A percentile compares a stretch with the other conserved stretches of the same genome.
These are phyloP conservation scores for Diachasma alloeum DNA, from an alignment of 1,140 invertebrate genomes.

Conservation along the genomic window DNA sequence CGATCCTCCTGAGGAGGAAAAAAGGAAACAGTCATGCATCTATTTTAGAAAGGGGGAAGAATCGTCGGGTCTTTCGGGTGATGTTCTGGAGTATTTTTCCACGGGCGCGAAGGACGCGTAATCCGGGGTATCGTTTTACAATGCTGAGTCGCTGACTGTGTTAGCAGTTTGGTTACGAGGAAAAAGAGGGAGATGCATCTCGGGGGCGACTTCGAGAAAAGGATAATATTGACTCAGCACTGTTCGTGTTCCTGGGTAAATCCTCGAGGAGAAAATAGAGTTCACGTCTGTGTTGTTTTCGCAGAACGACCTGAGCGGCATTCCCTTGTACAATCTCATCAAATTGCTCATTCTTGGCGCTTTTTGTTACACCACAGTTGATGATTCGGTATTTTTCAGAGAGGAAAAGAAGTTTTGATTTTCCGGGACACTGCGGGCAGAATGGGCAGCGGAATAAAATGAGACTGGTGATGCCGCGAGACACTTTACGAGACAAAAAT, in stretches of 20 bases:
- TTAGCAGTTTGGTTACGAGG: conserved; percentile 36
- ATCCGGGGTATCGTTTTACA: conserved; percentile 51
- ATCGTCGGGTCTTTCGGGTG: conserved; percentile 8
- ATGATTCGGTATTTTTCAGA: no score
- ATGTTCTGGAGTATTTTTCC: conserved; percentile 41
- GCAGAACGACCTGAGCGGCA: neutral
- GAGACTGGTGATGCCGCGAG: no score
- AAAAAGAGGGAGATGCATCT: conserved; percentile 21
- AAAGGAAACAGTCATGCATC: neutral
- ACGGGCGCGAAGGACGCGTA: conserved; percentile 42
- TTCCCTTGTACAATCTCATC: neutral
- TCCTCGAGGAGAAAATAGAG: neutral
- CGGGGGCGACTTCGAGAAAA: conserved; percentile 39
- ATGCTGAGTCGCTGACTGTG: conserved; percentile 35
- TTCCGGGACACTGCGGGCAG: no score
- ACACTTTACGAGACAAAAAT: no score
- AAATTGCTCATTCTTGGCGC: neutral
- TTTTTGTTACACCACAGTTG: neutral
- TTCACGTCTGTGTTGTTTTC: neutral
- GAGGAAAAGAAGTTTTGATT: no score
- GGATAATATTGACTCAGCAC: conserved; percentile 54
- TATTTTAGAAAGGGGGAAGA: neutral
- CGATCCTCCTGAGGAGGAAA: neutral
- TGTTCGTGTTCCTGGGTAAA: conserved; percentile 27
- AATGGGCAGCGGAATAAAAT: no score